Evolutionary conservation across 2,888 invertebrate species (phyloP).

Genomic region (Penaeus monodon): DNA sequence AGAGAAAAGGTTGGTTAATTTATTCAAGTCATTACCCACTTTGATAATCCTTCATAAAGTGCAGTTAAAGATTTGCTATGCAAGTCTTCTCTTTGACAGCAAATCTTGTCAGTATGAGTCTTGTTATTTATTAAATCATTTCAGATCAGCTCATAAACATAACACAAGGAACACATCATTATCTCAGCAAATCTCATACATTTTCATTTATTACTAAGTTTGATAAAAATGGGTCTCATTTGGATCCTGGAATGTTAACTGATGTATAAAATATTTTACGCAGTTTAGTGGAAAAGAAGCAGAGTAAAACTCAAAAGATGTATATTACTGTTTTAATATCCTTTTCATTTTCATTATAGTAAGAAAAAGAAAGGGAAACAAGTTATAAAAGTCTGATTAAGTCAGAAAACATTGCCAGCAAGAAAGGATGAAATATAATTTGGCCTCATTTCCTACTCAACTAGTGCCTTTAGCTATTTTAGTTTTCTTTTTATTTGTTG

Average conservation of each 20-base stretch:
- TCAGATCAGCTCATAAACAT: constrained; percentile 1
- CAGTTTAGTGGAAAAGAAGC: neutral
- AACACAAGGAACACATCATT: neutral
- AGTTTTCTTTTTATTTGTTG: too few species aligned
- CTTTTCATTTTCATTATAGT: too few species aligned
- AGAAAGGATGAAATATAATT: too few species aligned
- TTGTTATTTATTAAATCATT: constrained; percentile 16
- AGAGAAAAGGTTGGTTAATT: too few species aligned
- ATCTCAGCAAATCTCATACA: constrained; percentile 11
- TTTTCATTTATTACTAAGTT: constrained; percentile 13
- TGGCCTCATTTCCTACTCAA: too few species aligned
- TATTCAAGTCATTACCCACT: too few species aligned
- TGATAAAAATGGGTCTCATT: neutral
- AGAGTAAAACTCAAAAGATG: too few species aligned
- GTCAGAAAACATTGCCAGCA: too few species aligned
- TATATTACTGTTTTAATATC: too few species aligned
- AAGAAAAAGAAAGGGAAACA: too few species aligned
- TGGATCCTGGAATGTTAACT: constrained; percentile 16
- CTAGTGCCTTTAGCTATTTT: too few species aligned
- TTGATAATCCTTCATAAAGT: neutral
- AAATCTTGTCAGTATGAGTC: neutral
- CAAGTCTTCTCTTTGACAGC: neutral
- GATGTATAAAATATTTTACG: constrained; percentile 13
- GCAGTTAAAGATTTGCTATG: neutral
- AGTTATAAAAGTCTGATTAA: too few species aligned